Conservation (phyloP, 2,797 vertebrate species). For the Gila robusta region DNA sequence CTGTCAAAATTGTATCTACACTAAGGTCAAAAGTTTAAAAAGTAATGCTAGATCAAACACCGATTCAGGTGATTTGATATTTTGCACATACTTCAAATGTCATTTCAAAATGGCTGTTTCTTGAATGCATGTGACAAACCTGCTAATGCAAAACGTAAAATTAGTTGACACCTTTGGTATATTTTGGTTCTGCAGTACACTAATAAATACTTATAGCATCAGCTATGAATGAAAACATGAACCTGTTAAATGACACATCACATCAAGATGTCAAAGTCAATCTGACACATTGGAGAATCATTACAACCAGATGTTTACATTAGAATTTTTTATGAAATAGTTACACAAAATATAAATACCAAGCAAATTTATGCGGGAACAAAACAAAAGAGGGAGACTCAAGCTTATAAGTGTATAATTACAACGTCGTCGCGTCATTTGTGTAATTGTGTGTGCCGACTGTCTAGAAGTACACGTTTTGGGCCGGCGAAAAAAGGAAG, state of each 20-base stretch:
- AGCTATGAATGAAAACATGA: background rate
- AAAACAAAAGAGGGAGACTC: background rate
- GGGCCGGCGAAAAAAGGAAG: background rate
- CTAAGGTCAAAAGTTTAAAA: background rate
- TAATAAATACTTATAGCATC: background rate
- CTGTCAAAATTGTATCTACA: background rate
- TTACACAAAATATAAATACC: background rate
- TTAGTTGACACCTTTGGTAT: background rate
- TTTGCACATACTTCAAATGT: background rate
- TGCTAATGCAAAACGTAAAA: background rate
- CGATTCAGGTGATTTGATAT: background rate
- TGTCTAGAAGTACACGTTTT: background rate
- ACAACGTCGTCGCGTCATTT: constrained; percentile 6
- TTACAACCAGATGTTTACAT: constrained; percentile 6
- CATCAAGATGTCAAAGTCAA: background rate
- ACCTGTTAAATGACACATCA: background rate
- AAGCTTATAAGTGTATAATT: background rate
- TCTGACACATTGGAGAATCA: background rate
- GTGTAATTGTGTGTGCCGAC: background rate
- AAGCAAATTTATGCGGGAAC: background rate
- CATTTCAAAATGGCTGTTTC: constrained; percentile 26
- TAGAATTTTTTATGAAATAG: background rate
- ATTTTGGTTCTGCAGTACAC: background rate
- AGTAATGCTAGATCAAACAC: background rate
- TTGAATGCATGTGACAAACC: constrained; percentile 33